These are phyloP conservation scores for Nemopilema nomurai DNA, from an alignment of 30 jellyfish, hydroid and myxozoan genomes.

Conservation along the genomic window DNA sequence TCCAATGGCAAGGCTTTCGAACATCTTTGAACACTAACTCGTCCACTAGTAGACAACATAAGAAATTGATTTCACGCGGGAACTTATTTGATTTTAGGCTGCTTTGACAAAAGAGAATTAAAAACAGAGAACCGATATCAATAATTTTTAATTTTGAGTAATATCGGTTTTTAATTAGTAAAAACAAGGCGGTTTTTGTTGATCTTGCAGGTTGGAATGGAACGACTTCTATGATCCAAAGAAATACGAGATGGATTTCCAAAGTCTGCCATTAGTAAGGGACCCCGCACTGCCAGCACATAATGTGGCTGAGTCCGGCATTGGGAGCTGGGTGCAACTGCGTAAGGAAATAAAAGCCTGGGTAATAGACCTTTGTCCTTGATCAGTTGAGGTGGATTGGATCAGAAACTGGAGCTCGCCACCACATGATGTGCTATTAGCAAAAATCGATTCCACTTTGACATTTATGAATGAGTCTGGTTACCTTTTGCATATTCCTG, in stretches of 20 bases:
- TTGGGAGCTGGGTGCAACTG: conserved; percentile 88
- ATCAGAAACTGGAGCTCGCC: too few relatives aligned
- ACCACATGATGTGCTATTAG: too few relatives aligned
- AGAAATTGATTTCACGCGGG: too few relatives aligned
- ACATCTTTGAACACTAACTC: too few relatives aligned
- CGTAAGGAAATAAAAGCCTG: conserved; percentile 66
- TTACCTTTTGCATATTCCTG: too few relatives aligned
- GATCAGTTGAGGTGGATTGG: not conserved
- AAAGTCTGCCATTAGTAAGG: conserved; percentile 54
- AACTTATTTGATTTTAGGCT: too few relatives aligned
- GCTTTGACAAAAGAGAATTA: too few relatives aligned
- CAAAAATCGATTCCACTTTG: too few relatives aligned
- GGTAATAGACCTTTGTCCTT: conserved; percentile 62
- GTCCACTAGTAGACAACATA: too few relatives aligned
- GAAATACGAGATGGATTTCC: conserved; percentile 34
- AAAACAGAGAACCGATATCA: not conserved
- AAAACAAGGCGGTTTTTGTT: not conserved
- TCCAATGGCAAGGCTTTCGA: too few relatives aligned
- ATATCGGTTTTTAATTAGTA: not conserved
- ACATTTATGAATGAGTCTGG: too few relatives aligned
- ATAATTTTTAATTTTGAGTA: not conserved
- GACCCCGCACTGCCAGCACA: conserved; percentile 94
- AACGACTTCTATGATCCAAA: conserved; percentile 64
- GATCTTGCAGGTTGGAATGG: conserved; percentile 72
- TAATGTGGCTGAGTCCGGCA: conserved; percentile 86